A percentile compares a stretch with the other conserved stretches of the same genome.
phyloP scores from a whole-genome alignment of 1,140 invertebrate genomes.

The Conopomorpha cramerella region DNA sequence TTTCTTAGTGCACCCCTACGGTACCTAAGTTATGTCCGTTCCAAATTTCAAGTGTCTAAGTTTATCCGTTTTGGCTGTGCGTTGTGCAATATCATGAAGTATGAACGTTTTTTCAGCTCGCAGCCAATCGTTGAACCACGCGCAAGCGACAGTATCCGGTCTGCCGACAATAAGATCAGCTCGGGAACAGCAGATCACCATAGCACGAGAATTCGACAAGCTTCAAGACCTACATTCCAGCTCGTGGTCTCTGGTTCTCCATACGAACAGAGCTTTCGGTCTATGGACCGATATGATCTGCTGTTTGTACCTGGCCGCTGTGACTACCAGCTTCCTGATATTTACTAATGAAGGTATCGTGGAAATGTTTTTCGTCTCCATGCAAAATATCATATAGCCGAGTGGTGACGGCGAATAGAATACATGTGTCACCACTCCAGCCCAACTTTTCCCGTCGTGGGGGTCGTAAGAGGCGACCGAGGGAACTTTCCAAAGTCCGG shows the following conservation, averaged over 20 bases:
- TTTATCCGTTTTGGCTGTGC: no score
- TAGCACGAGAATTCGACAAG: slow-evolving; percentile 67
- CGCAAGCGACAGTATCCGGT: slow-evolving; percentile 78
- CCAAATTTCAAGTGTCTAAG: no score
- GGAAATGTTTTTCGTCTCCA: no score
- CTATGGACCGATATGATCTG: slow-evolving; percentile 70
- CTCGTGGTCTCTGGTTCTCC: slow-evolving; percentile 70
- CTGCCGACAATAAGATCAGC: slow-evolving; percentile 82
- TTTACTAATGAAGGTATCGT: slow-evolving; percentile 35
- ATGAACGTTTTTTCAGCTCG: slow-evolving; percentile 55
- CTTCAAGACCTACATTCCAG: slow-evolving; percentile 74
- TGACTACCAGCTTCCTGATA: slow-evolving; percentile 64
- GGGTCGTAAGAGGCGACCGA: no score
- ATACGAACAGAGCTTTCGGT: slow-evolving; percentile 66
- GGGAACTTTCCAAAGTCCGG: no score
- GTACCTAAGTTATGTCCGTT: no score
- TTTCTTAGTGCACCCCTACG: no score
- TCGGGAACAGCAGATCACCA: slow-evolving; percentile 60
- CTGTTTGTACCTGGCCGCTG: slow-evolving; percentile 65
- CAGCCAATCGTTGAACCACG: slow-evolving; percentile 84
- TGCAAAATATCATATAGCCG: no score
- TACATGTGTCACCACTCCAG: no score
- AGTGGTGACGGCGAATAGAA: no score
- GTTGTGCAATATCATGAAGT: no score
- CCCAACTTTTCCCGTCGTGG: no score